These are phyloP conservation scores for Cylindroiulus punctatus DNA, from an alignment of 2,888 invertebrate genomes.

Conservation along the genomic window DNA sequence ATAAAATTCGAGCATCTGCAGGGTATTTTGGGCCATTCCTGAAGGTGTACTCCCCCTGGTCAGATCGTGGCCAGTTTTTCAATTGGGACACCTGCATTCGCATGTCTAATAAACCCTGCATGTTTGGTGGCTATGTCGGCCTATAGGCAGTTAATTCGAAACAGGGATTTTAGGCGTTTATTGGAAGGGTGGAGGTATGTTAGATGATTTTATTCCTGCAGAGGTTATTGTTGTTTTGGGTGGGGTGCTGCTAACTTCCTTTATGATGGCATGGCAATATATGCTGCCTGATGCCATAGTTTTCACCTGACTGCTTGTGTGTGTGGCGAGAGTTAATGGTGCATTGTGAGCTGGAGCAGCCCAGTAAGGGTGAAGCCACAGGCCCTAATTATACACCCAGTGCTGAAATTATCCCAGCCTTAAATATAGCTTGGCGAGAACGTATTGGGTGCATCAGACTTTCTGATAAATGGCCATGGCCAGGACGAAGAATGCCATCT, in stretches of 20 bases:
- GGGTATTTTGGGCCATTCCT: not conserved
- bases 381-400: conserved; percentile 10
- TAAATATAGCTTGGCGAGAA: conserved; percentile 3
- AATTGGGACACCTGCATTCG: not conserved
- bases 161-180: not conserved
- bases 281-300: not conserved
- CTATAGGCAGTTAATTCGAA: not conserved
- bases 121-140: not conserved
- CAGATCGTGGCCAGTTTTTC: not conserved
- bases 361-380: conserved; percentile 20
- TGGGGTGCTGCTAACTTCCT: conserved; percentile 19
- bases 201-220: conserved; percentile 25
- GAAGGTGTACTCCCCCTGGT: not conserved
- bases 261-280: conserved; percentile 15
- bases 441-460: not conserved
- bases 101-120: not conserved
- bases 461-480: not conserved
- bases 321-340: not conserved
- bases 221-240: conserved; percentile 28
- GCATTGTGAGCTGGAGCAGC: not conserved
- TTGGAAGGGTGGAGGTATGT: conserved; percentile 13
- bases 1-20: conserved; percentile 23
- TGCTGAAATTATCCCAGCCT: not conserved
- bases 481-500: too few relatives aligned
- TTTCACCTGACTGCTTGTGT: not conserved